A percentile compares a stretch with the other conserved stretches of the same genome.
Evolutionary conservation across 30 jellyfish, hydroid and myxozoan species (phyloP).

Genomic region (Hydra vulgaris): DNA sequence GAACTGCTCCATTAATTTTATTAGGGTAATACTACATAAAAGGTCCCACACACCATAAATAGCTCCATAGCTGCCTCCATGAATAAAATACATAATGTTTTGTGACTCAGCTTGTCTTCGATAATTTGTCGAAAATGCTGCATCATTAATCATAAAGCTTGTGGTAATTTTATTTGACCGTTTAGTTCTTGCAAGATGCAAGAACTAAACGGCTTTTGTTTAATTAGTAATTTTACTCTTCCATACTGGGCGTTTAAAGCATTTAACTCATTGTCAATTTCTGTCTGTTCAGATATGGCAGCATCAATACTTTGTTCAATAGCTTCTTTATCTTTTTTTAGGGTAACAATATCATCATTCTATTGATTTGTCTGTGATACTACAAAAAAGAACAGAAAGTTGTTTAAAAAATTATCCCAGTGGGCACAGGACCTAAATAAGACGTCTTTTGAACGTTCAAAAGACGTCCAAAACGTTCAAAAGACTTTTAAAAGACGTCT

Average conservation of each 20-base stretch:
- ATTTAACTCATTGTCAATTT: neutral
- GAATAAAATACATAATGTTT: neutral
- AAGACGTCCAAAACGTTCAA: too few species aligned
- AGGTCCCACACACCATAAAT: constrained; percentile 21
- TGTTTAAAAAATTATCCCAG: too few species aligned
- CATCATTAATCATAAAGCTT: constrained; percentile 9
- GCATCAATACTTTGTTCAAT: neutral
- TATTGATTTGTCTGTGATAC: neutral
- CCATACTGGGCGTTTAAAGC: constrained; percentile 6
- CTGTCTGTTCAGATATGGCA: neutral
- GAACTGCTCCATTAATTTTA: constrained; percentile 10
- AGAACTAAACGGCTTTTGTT: neutral
- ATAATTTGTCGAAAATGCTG: constrained; percentile 7
- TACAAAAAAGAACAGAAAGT: too few species aligned
- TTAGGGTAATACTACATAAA: neutral
- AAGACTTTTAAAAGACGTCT: too few species aligned
- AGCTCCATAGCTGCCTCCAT: constrained; percentile 14
- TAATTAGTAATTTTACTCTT: constrained; percentile 1
- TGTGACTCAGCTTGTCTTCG: constrained; percentile 14
- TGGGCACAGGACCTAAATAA: too few species aligned
- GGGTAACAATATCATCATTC: neutral
- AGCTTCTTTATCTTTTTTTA: neutral
- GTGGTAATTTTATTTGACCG: neutral
- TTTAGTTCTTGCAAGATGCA: constrained; percentile 15
- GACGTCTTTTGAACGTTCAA: too few species aligned